These are phyloP conservation scores for Drosophila limbata DNA, from an alignment of 2,888 invertebrate species.

Conservation along the genomic window DNA sequence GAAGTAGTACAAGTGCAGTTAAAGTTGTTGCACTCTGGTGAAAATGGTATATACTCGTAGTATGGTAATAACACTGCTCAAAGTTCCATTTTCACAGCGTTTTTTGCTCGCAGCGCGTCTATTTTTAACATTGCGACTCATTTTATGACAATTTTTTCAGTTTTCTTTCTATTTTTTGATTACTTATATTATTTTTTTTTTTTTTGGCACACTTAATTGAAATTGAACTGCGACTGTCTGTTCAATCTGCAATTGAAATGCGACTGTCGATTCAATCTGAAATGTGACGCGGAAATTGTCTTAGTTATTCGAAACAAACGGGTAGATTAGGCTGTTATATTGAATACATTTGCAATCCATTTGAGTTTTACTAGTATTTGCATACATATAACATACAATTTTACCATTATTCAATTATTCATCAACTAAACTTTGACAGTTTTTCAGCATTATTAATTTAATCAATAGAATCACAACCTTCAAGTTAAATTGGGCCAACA, in stretches of 20 bases:
- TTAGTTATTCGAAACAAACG: background rate
- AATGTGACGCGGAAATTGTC: constrained; percentile 16
- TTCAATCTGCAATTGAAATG: constrained; percentile 19
- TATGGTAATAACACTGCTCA: constrained; percentile 10
- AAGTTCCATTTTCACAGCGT: constrained; percentile 34
- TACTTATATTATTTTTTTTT: background rate
- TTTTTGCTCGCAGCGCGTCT: constrained; percentile 2
- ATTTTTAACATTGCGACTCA: constrained; percentile 28
- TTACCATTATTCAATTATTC: background rate
- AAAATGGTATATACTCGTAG: background rate
- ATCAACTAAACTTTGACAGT: background rate
- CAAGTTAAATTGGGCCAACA: background rate
- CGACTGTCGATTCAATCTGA: constrained; percentile 3
- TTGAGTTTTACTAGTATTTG: too few species aligned
- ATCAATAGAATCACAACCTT: background rate
- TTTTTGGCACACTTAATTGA: constrained; percentile 26
- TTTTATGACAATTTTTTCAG: constrained; percentile 12
- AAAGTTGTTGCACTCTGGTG: background rate
- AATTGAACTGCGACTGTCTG: constrained; percentile 18
- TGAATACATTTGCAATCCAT: background rate
- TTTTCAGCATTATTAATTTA: background rate
- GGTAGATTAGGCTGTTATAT: background rate
- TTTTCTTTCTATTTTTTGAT: background rate
- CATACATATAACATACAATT: too few species aligned
- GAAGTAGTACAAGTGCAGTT: constrained; percentile 12